Evolutionary conservation across 1,140 invertebrate genomes (phyloP), one percentile per base, ranked within the genome.

Genomic region (Ceratosolen fusciceps): DNA sequence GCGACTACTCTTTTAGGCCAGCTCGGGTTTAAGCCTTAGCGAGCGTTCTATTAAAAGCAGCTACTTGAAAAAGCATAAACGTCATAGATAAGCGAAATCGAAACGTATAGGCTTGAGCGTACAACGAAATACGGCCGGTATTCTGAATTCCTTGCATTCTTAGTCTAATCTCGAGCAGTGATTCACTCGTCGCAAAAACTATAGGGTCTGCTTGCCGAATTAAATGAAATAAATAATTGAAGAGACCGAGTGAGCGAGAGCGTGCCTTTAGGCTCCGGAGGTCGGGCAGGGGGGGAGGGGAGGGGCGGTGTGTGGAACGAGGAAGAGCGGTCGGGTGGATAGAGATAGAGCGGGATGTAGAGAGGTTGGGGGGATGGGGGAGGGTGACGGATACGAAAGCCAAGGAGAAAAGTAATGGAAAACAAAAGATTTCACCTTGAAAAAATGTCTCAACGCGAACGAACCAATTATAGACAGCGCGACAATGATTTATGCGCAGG

Each of bases 391-490:
- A 72, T 26, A 47, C 8, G 47, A 14, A 16, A 31, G 12, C 39
- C 43, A 74, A 74, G 56, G 58, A 74, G 37, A 74, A 62, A 62
- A 65, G 43, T 47, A 75, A 52, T 75, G 60, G 52, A 75, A 67
- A 67, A 67, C 74, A 56, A 68, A 68, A 68, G 60, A 43, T 54
- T 67, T 56, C 74, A 39, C 47, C 62, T 67, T 39, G 60, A 54
- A 52, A 75, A 75, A 75, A 67, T 37, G 19, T 65, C 58, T 65
- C 10, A 56, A 8, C 31, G 43, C 58, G 60, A 52, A 56, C 31
- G 71, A 74, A 80, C 58, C 70, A 80, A 80, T 80, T 80, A 80
- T 80, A 80, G 65, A 71, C 52, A 71, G 56, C n/a, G 65, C 78
- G 78, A 80, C 78, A 75, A 80, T 75, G 78, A 80, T 80, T 80